Evolutionary conservation across 2,113 vertebrate species (phyloP).

Genomic region (Hypocryptadius cinnamomeus): DNA sequence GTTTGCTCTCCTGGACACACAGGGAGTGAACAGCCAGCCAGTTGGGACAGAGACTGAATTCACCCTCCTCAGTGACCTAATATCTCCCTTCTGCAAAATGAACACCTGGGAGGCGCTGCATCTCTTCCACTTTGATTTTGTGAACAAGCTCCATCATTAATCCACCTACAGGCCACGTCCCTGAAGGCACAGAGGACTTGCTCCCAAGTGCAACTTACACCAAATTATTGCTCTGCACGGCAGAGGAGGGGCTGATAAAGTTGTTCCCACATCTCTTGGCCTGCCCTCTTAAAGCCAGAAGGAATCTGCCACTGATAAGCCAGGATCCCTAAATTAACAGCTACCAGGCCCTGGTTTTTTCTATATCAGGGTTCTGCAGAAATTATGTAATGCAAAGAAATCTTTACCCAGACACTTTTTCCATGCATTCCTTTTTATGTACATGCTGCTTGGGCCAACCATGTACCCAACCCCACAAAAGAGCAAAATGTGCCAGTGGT

Average conservation of each 20-base stretch:
- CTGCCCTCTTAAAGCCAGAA: neutral
- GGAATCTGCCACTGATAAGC: neutral
- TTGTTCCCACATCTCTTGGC: neutral
- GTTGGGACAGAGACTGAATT: neutral
- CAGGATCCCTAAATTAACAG: neutral
- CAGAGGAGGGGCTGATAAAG: neutral
- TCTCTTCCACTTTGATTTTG: neutral
- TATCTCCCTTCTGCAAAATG: neutral
- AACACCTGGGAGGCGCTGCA: neutral
- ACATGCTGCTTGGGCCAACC: accelerated
- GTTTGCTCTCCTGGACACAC: neutral
- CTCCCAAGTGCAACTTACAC: neutral
- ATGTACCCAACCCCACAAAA: accelerated
- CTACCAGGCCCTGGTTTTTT: neutral
- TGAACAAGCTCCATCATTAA: neutral
- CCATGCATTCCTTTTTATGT: neutral
- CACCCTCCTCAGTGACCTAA: neutral
- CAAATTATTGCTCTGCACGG: neutral
- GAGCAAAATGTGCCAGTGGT: accelerated
- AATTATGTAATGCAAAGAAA: neutral
- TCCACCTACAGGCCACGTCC: neutral
- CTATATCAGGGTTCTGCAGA: neutral
- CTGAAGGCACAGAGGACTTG: neutral
- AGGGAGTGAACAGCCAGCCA: neutral
- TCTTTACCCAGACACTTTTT: neutral